These are phyloP conservation scores for Hoplostethus mediterraneus DNA, from an alignment of 2,797 vertebrate genomes.

Conservation along the genomic window DNA sequence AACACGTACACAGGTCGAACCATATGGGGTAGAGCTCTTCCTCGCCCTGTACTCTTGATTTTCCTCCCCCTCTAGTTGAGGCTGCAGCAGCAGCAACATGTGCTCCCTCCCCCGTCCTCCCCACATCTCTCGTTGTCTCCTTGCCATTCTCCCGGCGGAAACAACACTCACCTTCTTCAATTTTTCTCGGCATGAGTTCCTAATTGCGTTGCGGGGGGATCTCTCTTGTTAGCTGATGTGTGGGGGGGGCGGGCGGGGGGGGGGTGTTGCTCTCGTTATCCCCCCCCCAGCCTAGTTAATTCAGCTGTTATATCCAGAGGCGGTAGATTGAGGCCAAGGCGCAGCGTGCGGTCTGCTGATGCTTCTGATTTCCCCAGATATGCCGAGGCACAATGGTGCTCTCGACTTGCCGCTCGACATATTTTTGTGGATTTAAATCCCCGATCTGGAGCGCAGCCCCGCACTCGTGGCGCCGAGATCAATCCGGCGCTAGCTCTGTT, in stretches of 20 bases:
- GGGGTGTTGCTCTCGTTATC: slow-evolving; percentile 51
- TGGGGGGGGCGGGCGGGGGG: no score
- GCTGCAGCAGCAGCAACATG: slow-evolving; percentile 5
- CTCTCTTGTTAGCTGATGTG: slow-evolving; percentile 42
- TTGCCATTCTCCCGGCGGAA: slow-evolving; percentile 5
- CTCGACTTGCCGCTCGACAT: slow-evolving; percentile 21
- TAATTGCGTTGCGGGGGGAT: slow-evolving; percentile 50
- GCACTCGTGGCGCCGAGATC: slow-evolving; percentile 11
- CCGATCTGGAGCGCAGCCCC: slow-evolving; percentile 6
- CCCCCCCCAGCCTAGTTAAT: slow-evolving; percentile 45
- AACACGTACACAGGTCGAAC: slow-evolving; percentile 34
- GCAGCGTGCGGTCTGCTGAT: slow-evolving; percentile 51
- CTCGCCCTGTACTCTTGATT: slow-evolving; percentile 4
- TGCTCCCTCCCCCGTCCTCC: slow-evolving; percentile 1
- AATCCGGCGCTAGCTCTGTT: slow-evolving; percentile 22
- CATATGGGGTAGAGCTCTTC: slow-evolving; percentile 2
- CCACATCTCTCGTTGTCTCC: neutral
- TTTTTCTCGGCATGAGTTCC: slow-evolving; percentile 32
- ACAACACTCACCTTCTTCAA: slow-evolving; percentile 1
- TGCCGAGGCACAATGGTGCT: slow-evolving; percentile 44
- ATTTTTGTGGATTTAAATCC: slow-evolving; percentile 41
- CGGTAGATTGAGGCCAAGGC: slow-evolving; percentile 43
- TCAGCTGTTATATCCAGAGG: slow-evolving; percentile 36
- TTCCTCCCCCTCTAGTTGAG: neutral
- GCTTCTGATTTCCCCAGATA: slow-evolving; percentile 68